A percentile compares a stretch with the other conserved stretches of the same genome.
Conservation (phyloP, 2,113 vertebrate genomes). For the Formicarius rufipectus region DNA sequence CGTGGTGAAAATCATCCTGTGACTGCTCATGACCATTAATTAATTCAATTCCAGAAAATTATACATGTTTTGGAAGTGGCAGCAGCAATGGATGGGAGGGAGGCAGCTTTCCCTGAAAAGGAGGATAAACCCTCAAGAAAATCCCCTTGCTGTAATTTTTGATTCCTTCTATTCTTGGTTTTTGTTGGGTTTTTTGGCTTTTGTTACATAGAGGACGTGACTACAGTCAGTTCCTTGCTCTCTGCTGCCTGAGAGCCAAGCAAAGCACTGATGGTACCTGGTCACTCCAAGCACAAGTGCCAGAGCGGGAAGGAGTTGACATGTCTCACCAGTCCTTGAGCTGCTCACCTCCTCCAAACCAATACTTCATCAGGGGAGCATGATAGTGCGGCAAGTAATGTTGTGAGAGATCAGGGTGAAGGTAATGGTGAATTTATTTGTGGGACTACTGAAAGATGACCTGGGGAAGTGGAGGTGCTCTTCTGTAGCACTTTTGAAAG, state of each 20-base stretch:
- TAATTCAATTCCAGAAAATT: neutral
- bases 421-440: neutral
- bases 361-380: neutral
- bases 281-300: neutral
- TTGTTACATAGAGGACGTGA: neutral
- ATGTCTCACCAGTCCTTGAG: neutral
- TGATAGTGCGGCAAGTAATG: neutral
- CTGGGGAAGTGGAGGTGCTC: neutral
- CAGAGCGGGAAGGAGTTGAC: neutral
- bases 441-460: neutral
- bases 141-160: neutral
- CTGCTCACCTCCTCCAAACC: neutral
- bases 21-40: neutral
- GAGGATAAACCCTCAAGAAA: neutral
- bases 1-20: neutral
- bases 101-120: neutral
- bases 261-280: neutral
- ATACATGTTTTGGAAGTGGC: neutral
- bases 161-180: neutral
- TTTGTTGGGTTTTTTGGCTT: neutral
- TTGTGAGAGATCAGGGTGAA: fast-evolving
- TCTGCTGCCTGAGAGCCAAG: neutral
- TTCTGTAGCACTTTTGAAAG: neutral
- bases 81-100: neutral
- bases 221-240: neutral